Conservation (phyloP, 2,113 vertebrate genomes). For the Siniperca knerii region DNA sequence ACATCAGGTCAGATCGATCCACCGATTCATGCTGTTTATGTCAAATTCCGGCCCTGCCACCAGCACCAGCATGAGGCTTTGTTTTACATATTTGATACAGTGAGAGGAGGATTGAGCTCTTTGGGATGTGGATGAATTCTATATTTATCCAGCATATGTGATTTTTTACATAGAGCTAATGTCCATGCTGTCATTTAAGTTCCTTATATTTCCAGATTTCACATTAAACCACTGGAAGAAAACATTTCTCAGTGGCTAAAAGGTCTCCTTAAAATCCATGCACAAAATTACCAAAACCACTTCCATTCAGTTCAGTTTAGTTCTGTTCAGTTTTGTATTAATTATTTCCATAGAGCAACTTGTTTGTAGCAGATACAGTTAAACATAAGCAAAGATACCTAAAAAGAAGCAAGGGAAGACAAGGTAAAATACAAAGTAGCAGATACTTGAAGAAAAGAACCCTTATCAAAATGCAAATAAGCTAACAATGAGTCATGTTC, state of each 20-base stretch:
- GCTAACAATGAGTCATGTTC: not conserved
- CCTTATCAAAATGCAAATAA: not conserved
- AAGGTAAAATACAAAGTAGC: not conserved
- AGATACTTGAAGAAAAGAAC: not conserved
- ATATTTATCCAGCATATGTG: not conserved
- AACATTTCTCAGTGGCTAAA: not conserved
- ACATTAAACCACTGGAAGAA: not conserved
- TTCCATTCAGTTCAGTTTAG: not conserved
- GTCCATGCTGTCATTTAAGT: not conserved
- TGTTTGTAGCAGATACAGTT: not conserved
- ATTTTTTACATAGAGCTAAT: not conserved
- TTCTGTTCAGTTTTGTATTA: not conserved
- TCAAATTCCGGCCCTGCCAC: not conserved
- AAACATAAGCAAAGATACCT: not conserved
- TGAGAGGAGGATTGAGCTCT: not conserved
- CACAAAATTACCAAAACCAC: too few species aligned
- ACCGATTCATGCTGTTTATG: not conserved
- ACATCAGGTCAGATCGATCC: slow-evolving; percentile 1
- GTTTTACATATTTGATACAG: not conserved
- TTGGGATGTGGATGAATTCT: not conserved
- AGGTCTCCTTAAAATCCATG: not conserved
- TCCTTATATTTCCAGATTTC: not conserved
- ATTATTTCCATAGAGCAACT: not conserved
- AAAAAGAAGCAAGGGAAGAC: not conserved
- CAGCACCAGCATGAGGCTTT: not conserved